Evolutionary conservation across 2,797 vertebrate species (phyloP), one percentile per base, ranked within the genome.

Genomic region (Uromys caudimaculatus): DNA sequence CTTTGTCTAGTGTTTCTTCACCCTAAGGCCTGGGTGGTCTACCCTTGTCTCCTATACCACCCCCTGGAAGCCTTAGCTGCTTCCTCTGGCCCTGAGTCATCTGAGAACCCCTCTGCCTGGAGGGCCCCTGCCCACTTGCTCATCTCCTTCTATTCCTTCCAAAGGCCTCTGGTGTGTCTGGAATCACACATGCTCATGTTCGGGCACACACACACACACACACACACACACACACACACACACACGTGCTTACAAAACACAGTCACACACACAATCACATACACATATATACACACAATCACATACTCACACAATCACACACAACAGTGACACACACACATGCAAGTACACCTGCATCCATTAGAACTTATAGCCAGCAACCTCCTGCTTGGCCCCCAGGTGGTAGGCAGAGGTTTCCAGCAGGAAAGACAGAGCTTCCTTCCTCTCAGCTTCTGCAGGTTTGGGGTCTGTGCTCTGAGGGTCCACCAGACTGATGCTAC

Each of bases 61-160:
- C 90, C 13, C 0, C 10, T 4, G 23, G n/a, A 5, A 21, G 56
- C 27, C 9, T 32, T 1, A 17, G 84, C 47, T 29, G 24, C 4
- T 12, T 16, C 41, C 50, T n/a, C 58, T 2, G 38, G 58, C 24
- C 78, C 14, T 54, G 19, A 67, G 24, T 21, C 50, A 6, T 44
- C 58, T 27, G 23, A 3, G 44, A 69, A 38, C 19, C 38, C 71
- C 71, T 75, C 23, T 73, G n/a, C 69, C 69, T 41, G 69, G n/a
- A n/a, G 27, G 0, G 0, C n/a, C 67, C 19, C 47, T n/a, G n/a
- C 10, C 75, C 16, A 1, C 27, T 56, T 23, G 11, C 11, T 44
- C 58, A 41, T 73, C 84, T 60, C 47, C 62, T 89, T n/a, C 9
- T 27, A 3, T 13, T 14, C 44, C 73, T 24, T 82, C 79, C 79